Conservation (phyloP, 2,797 vertebrate genomes). For the Pampus argenteus region DNA sequence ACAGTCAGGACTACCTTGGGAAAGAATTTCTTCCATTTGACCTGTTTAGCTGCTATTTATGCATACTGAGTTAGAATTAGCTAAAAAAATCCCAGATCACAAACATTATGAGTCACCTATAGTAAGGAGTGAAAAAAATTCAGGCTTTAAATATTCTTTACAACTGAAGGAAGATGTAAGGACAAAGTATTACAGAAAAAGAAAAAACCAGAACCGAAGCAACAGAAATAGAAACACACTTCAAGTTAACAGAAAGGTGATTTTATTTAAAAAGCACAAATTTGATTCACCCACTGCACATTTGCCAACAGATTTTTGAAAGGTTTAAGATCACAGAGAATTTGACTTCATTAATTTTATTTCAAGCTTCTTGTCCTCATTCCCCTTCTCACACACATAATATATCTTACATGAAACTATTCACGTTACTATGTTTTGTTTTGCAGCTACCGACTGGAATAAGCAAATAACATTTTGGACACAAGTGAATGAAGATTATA, state of each 20-base stretch:
- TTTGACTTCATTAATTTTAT: background rate
- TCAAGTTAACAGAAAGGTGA: background rate
- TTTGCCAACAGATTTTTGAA: background rate
- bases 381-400: background rate
- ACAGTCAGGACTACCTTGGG: background rate
- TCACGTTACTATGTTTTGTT: background rate
- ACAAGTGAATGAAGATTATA: background rate
- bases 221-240: constrained; percentile 2
- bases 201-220: constrained; percentile 1
- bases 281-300: background rate
- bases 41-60: background rate
- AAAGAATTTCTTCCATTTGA: constrained; percentile 1
- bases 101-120: constrained; percentile 4
- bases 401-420: background rate
- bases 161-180: background rate
- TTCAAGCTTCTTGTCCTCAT: background rate
- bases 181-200: background rate
- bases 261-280: constrained; percentile 11
- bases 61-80: constrained; percentile 1
- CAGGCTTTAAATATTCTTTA: background rate
- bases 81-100: background rate
- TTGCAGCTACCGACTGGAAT: background rate
- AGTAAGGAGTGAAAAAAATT: background rate
- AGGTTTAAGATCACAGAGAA: background rate
- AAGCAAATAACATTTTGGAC: background rate